A percentile compares a stretch with the other conserved stretches of the same genome.
Conservation (phyloP, 2,797 vertebrate genomes). For the Squalus acanthias region DNA sequence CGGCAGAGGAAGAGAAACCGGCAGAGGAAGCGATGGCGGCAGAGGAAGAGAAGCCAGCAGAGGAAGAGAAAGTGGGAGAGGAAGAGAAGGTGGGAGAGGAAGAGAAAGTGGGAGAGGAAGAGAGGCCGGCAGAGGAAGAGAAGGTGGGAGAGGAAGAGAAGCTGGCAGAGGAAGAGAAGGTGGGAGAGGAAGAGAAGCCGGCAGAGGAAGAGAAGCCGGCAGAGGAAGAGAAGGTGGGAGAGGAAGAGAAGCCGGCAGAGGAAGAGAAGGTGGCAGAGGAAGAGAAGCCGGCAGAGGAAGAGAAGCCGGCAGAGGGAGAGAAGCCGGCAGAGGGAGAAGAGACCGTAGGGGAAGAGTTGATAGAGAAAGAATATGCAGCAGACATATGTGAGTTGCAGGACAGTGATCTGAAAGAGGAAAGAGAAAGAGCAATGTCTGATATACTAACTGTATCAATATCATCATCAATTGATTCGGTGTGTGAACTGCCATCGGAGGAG, state of each 20-base stretch:
- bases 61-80: not conserved
- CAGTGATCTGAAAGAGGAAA: no score
- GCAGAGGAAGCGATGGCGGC: not conserved
- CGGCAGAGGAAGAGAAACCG: not conserved
- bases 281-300: not conserved
- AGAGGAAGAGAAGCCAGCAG: not conserved
- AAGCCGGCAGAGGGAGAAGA: not conserved
- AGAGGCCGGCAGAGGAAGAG: not conserved
- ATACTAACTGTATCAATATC: no score
- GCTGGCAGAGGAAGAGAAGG: not conserved
- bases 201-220: not conserved
- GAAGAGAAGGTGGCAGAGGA: not conserved
- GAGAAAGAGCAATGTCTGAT: no score
- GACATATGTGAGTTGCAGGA: no score
- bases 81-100: not conserved
- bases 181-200: not conserved
- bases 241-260: not conserved
- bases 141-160: not conserved
- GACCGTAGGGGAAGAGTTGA: not conserved
- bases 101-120: not conserved
- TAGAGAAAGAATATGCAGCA: not conserved
- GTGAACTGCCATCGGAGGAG: no score
- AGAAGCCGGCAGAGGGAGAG: not conserved
- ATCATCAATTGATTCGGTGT: no score
- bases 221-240: not conserved